These are phyloP conservation scores for Amphiprion percula DNA, from an alignment of 2,113 vertebrate genomes.

Conservation along the genomic window DNA sequence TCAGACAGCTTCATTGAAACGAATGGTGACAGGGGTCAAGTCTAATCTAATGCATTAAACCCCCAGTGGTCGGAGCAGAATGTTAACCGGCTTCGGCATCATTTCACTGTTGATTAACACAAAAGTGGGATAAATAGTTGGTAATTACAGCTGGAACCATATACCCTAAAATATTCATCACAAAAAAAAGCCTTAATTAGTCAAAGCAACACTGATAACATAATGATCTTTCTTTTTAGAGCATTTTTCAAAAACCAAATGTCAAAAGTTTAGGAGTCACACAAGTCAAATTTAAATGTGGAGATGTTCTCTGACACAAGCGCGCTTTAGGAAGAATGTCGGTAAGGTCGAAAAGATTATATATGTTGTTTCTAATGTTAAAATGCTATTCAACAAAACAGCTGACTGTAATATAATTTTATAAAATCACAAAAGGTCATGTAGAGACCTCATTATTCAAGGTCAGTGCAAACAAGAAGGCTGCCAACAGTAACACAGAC, in stretches of 20 bases:
- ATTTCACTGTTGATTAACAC: constrained; percentile 51
- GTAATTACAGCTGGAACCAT: constrained; percentile 36
- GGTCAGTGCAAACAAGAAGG: no score
- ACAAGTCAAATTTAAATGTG: no score
- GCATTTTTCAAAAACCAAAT: not conserved
- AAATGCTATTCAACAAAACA: no score
- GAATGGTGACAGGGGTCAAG: constrained; percentile 77
- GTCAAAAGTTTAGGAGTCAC: not conserved
- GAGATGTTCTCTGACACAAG: no score
- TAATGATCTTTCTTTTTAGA: no score
- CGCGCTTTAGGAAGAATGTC: no score
- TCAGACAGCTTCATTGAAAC: constrained; percentile 79
- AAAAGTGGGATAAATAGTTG: constrained; percentile 60
- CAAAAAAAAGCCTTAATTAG: not conserved
- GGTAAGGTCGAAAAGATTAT: no score
- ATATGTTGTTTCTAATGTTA: no score
- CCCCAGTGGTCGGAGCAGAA: not conserved
- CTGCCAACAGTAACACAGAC: no score
- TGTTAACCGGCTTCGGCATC: constrained; percentile 69
- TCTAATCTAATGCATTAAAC: constrained; percentile 44
- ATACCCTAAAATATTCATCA: constrained; percentile 1
- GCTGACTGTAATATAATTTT: no score
- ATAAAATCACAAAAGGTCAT: no score
- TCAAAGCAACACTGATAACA: not conserved
- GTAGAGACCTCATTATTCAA: no score